Evolutionary conservation across 92 coral and sea anemone genomes (phyloP), one percentile per base, ranked within the genome.

Genomic region (Siderastrea siderea): DNA sequence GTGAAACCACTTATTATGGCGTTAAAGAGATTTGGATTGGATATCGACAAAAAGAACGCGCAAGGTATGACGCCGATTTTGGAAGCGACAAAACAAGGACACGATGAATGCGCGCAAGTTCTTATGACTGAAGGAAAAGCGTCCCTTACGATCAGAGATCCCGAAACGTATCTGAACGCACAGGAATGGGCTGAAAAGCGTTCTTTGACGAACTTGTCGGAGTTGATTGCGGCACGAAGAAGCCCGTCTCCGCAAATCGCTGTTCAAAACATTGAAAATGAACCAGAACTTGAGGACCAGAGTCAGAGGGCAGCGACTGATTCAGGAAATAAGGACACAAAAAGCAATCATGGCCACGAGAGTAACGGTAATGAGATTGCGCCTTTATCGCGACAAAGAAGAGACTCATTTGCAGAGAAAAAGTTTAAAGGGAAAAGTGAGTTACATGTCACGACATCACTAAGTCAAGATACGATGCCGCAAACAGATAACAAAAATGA

Each of bases 51-150:
- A 76, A 87, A 88, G 70, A 97, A 97, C 73, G 75, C 84, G 50
- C 92, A 83, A 12, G 99, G 99, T 7, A 85, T 94, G 87, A 95
- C 98, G 45, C 93, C 99, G 68, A 83, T 95, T 77, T 62, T 97
- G 51, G 96, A 82, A 61, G 98, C 99, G 47, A 84, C 93, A 2
- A 93, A 92, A 85, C 84, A 75, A 26, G 96, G 98, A 2, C 92
- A 89, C 3, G 98, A 89, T 45, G n/a, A 59, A 51, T 94, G 96
- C 68, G 98, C 97, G 0, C 53, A 78, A 48, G 90, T 94, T 5
- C 86, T 95, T 10, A 83, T 96, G 89, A 90, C 92, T n/a, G 92
- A 94, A 86, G 99, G 98, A 78, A 87, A 90, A 78, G 96, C 96
- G 3, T 94, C 97, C 12, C 76, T 93, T 3, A 93, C 96, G 1